These are phyloP conservation scores for Poecilia latipinna DNA, from an alignment of 2,113 vertebrate genomes.

Conservation along the genomic window DNA sequence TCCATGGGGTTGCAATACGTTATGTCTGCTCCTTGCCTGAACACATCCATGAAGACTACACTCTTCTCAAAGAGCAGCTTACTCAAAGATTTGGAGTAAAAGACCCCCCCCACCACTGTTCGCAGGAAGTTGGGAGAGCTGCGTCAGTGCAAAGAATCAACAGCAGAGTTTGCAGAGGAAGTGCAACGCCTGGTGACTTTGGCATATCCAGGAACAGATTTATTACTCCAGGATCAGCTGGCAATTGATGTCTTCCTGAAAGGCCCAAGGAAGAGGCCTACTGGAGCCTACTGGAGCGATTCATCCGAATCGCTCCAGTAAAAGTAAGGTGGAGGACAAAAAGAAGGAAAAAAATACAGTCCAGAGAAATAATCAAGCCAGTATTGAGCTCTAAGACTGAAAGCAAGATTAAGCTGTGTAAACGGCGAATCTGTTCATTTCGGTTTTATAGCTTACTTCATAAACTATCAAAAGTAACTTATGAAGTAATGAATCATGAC, in stretches of 20 bases:
- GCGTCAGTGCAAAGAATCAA: not conserved
- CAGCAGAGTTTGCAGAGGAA: not conserved
- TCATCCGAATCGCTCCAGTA: too few species aligned
- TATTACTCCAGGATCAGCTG: not conserved
- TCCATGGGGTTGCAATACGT: too few species aligned
- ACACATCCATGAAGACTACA: too few species aligned
- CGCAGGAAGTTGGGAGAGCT: not conserved
- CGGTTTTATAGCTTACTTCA: too few species aligned
- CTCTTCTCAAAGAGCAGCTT: not conserved
- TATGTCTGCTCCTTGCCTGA: too few species aligned
- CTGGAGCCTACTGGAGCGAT: too few species aligned
- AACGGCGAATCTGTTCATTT: too few species aligned
- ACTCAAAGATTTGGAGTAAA: not conserved
- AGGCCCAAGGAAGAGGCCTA: not conserved
- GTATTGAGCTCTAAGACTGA: too few species aligned
- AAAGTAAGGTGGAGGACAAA: too few species aligned
- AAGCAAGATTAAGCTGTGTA: too few species aligned
- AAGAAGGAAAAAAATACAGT: too few species aligned
- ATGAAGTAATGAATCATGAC: not conserved
- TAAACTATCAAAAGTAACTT: not conserved
- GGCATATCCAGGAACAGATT: not conserved
- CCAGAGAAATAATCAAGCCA: too few species aligned
- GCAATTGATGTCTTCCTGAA: slow-evolving; percentile 2
- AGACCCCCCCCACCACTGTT: not conserved
- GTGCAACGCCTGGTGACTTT: not conserved